Conservation (phyloP, 2,888 invertebrate species). For the Amphimallon solstitiale region DNA sequence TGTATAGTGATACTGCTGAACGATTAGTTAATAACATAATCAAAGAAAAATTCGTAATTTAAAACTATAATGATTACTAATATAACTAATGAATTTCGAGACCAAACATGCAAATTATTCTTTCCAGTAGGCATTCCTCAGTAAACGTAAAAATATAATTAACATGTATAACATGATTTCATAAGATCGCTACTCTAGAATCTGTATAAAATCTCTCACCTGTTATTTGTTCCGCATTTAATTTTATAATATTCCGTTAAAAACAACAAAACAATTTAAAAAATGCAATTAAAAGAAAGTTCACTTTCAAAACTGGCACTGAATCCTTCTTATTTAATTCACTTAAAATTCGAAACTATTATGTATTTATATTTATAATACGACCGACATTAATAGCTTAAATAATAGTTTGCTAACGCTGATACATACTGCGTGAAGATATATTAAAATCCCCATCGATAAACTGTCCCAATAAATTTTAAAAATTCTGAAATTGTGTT, state of each 20-base stretch:
- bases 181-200: neutral
- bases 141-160: too few relatives aligned
- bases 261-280: neutral
- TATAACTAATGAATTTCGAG: too few relatives aligned
- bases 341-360: neutral
- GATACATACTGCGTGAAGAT: neutral
- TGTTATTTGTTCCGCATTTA: neutral
- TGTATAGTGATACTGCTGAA: too few relatives aligned
- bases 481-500: constrained; percentile 7
- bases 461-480: constrained; percentile 8
- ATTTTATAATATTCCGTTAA: neutral
- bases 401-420: too few relatives aligned
- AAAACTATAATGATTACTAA: too few relatives aligned
- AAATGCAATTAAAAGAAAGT: neutral
- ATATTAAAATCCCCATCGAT: neutral
- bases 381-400: neutral
- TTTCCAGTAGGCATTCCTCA: too few relatives aligned
- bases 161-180: neutral
- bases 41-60: too few relatives aligned
- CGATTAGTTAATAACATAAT: too few relatives aligned
- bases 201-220: neutral
- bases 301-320: neutral
- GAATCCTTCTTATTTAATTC: neutral
- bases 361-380: neutral
- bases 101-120: too few relatives aligned